A percentile compares a stretch with the other conserved stretches of the same genome.
Conservation (phyloP, 2,888 invertebrate genomes). For the Sceliomorpha sp. region DNA sequence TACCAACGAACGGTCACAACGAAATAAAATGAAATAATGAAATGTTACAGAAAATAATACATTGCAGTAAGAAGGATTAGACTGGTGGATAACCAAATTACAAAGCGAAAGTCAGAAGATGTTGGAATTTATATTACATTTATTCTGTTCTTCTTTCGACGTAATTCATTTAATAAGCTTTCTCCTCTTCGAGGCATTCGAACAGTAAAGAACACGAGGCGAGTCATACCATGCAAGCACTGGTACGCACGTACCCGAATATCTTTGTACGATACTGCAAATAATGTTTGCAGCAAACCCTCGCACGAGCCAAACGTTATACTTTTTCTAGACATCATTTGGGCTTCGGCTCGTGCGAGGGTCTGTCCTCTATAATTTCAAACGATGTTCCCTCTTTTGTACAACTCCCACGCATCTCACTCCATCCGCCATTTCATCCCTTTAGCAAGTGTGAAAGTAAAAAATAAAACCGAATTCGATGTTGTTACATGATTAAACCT, state of each 20-base stretch:
- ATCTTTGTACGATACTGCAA: slow-evolving; percentile 21
- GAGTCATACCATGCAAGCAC: slow-evolving; percentile 41
- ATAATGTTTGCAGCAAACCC: slow-evolving; percentile 22
- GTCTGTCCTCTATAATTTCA: slow-evolving; percentile 25
- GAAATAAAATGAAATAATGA: not conserved
- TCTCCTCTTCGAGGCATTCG: slow-evolving; percentile 57
- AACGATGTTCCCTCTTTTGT: slow-evolving; percentile 25
- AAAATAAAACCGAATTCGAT: slow-evolving; percentile 14
- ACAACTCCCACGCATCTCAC: slow-evolving; percentile 18
- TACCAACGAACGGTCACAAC: too few relatives aligned
- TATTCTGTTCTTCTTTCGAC: slow-evolving; percentile 72
- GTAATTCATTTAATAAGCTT: slow-evolving; percentile 66
- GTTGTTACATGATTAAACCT: not conserved
- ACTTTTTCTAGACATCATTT: slow-evolving; percentile 36
- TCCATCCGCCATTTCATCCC: slow-evolving; percentile 12
- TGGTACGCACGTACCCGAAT: slow-evolving; percentile 19
- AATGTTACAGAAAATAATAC: slow-evolving; percentile 8
- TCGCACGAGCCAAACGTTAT: slow-evolving; percentile 29
- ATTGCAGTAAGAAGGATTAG: slow-evolving; percentile 5
- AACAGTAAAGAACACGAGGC: slow-evolving; percentile 57
- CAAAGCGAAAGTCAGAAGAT: slow-evolving; percentile 48
- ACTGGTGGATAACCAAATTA: slow-evolving; percentile 17
- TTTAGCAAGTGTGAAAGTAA: slow-evolving; percentile 24
- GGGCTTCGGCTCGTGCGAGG: slow-evolving; percentile 37
- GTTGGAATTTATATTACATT: slow-evolving; percentile 80